Conservation (phyloP, 2,888 invertebrate species). For the Anodontia alba region DNA sequence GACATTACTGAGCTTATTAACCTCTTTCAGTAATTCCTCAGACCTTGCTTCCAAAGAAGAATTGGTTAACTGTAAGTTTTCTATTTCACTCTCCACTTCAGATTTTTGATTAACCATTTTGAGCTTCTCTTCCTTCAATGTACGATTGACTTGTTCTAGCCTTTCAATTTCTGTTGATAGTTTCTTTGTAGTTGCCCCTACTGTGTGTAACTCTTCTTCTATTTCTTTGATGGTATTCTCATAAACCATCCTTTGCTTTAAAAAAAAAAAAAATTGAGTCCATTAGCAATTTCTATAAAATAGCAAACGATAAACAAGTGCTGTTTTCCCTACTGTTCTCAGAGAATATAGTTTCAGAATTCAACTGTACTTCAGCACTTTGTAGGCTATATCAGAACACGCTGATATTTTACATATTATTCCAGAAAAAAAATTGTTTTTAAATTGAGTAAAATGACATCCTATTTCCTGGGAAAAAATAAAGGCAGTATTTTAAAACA, state of each 20-base stretch:
- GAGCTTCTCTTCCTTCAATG: slow-evolving; percentile 43
- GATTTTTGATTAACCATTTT: slow-evolving; percentile 31
- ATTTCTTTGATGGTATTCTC: slow-evolving; percentile 42
- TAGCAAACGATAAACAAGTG: neutral
- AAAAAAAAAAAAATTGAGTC: slow-evolving; percentile 5
- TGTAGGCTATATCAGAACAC: too few relatives aligned
- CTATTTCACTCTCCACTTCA: slow-evolving; percentile 28
- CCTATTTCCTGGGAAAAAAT: too few relatives aligned
- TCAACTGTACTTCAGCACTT: too few relatives aligned
- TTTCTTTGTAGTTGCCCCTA: slow-evolving; percentile 17
- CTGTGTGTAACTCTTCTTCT: slow-evolving; percentile 28
- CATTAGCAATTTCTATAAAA: too few relatives aligned
- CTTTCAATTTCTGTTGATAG: slow-evolving; percentile 31
- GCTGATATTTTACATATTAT: too few relatives aligned
- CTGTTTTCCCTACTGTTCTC: neutral
- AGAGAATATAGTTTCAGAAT: too few relatives aligned
- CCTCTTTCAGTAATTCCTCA: neutral
- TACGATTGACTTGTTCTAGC: slow-evolving; percentile 22
- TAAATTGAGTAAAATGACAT: too few relatives aligned
- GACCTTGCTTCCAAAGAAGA: neutral
- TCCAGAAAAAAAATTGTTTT: too few relatives aligned
- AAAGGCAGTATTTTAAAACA: too few relatives aligned
- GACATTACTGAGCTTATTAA: neutral
- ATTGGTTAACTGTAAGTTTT: neutral
- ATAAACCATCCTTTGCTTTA: slow-evolving; percentile 31